Evolutionary conservation across 2,888 invertebrate genomes (phyloP), one percentile per base, ranked within the genome.

Genomic region (Polydrusus pterygomalis): DNA sequence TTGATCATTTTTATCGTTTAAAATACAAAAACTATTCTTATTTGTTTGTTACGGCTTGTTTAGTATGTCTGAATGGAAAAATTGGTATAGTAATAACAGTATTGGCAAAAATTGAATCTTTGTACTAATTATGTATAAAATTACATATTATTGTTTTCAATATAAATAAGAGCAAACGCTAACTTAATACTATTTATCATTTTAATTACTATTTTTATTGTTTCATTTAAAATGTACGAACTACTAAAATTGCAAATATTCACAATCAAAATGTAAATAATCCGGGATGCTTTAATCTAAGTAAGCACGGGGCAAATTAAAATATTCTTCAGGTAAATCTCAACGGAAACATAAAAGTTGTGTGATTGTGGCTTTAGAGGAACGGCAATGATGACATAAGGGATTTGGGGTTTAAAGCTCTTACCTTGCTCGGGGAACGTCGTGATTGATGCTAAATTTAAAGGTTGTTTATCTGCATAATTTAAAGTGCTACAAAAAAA

Each of bases 361-460:
- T 58, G 76, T 71, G 58, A 68, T 76, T 76, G 68, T 51, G 76
- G 67, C 54, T 20, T 67, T 30, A 45, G 74, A 58, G 30, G 30
- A 74, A 63, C 60, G 60, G 47, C 73, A 70, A 64, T 77, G 73
- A 77, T 77, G 74, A 77, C 77, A 58, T 77, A 58, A 56, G 77
- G 74, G 74, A 74, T 67, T 77, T 74, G 74, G 74, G 77, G 65
- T 60, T 63, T 73, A 25, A 45, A 69, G 69, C 65, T 54, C 56
- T 69, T 65, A 67, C 69, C 69, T 56, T 63, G 40, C 54, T 47
- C 17, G 56, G 30, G 62, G 83, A 65, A 63, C 20, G 45, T 15
- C 58, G 56, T 49, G 67, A 54, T 51, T 51, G 51, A 67, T 67
- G 67, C 38, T 51, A 34, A 67, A 51, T 67, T 67, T 67, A 67